phyloP scores from a whole-genome alignment of 2,113 vertebrate species.

The Variabilichromis moorii region DNA sequence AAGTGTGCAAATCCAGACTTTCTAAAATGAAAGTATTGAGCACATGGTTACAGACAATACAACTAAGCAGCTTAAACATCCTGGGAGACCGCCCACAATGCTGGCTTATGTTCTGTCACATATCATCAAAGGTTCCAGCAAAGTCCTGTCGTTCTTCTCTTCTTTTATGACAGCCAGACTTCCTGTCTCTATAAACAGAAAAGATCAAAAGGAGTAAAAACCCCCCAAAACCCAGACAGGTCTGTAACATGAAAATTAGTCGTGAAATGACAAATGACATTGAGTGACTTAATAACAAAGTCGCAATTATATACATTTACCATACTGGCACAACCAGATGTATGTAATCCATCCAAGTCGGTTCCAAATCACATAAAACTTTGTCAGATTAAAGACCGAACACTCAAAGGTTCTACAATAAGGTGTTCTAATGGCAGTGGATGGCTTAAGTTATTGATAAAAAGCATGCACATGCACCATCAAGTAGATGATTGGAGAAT shows the following conservation, averaged over 20 bases:
- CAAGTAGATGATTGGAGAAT: background rate
- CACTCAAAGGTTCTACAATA: background rate
- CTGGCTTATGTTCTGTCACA: conserved; percentile 4
- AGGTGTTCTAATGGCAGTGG: background rate
- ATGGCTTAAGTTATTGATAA: background rate
- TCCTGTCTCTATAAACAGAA: background rate
- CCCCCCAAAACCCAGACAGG: background rate
- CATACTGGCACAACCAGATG: background rate
- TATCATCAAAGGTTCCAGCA: conserved; percentile 14
- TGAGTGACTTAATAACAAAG: background rate
- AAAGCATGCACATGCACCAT: background rate
- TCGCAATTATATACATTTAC: background rate
- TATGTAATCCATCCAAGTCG: background rate
- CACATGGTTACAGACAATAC: background rate
- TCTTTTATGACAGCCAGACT: background rate
- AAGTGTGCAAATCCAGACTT: conserved; percentile 9
- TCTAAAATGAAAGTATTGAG: conserved; percentile 36
- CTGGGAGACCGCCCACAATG: conserved; percentile 2
- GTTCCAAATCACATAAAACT: background rate
- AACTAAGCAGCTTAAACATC: conserved; percentile 15
- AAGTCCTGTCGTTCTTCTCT: background rate
- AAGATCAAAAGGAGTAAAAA: background rate
- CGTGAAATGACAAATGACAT: background rate
- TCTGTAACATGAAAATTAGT: background rate
- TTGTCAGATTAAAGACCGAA: background rate